Evolutionary conservation across 92 coral and sea anemone genomes (phyloP).

Genomic region (Siderastrea radians): DNA sequence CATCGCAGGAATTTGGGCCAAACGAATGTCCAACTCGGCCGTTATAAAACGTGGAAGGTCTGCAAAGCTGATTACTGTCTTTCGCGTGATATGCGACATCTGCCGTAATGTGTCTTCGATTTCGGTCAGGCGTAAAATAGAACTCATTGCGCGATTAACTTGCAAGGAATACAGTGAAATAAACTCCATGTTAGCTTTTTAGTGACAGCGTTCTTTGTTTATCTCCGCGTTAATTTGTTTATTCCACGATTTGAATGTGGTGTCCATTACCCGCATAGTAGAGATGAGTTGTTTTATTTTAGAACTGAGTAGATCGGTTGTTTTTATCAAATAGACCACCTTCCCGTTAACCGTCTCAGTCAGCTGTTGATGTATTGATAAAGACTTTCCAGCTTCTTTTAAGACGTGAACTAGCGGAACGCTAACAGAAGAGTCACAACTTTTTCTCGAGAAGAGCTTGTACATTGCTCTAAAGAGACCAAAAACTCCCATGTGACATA

Average conservation of each 20-base stretch:
- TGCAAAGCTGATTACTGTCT: not conserved
- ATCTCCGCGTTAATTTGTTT: not conserved
- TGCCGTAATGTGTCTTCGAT: constrained; percentile 31
- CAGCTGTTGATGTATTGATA: not conserved
- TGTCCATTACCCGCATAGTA: constrained; percentile 3
- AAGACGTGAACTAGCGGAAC: not conserved
- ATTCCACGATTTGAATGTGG: not conserved
- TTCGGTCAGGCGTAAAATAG: constrained; percentile 28
- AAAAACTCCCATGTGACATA: constrained; percentile 29
- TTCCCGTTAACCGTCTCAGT: constrained; percentile 45
- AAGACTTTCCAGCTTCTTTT: not conserved
- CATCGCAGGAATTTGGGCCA: not conserved
- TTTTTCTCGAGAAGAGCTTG: constrained; percentile 9
- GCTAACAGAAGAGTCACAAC: constrained; percentile 21
- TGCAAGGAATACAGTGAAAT: constrained; percentile 4
- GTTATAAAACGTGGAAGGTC: constrained; percentile 18
- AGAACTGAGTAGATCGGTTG: constrained; percentile 24
- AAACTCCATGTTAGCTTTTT: constrained; percentile 30
- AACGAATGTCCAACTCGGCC: constrained; percentile 2
- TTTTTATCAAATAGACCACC: constrained; percentile 14
- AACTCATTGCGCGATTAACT: constrained; percentile 6
- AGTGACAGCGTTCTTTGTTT: not conserved
- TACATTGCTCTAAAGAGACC: constrained; percentile 37
- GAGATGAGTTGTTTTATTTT: constrained; percentile 16
- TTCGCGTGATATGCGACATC: constrained; percentile 10